A percentile compares a stretch with the other conserved stretches of the same genome.
phyloP scores from a whole-genome alignment of 2,113 vertebrate species.

The Vidua macroura region DNA sequence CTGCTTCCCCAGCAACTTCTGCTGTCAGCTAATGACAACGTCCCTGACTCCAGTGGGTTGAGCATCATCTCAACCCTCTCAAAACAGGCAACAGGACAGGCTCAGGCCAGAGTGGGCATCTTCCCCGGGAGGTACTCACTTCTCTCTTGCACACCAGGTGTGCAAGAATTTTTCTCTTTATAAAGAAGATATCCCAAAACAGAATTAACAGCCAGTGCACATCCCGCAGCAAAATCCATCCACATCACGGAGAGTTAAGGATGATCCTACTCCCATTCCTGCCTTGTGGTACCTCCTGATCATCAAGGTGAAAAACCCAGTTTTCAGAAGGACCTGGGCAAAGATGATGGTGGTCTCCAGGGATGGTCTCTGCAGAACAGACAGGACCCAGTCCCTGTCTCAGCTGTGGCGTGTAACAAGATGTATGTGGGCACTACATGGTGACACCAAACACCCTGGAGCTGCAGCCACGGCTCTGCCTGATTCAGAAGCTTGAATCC shows the following conservation, averaged over 20 bases:
- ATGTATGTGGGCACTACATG: rapidly evolving
- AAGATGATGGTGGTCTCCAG: not conserved
- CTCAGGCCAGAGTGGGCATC: not conserved
- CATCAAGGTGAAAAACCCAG: rapidly evolving
- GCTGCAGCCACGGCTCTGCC: rapidly evolving
- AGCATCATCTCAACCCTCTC: not conserved
- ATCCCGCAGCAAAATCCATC: not conserved
- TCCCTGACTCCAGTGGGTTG: rapidly evolving
- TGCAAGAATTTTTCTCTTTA: not conserved
- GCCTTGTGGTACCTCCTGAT: not conserved
- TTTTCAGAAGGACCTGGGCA: not conserved
- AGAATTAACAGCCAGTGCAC: not conserved
- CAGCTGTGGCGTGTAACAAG: rapidly evolving
- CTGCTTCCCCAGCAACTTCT: not conserved
- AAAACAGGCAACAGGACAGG: not conserved
- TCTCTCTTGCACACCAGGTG: not conserved
- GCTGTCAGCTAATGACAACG: not conserved
- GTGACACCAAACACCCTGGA: rapidly evolving
- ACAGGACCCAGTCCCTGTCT: not conserved
- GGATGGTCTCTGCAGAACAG: not conserved
- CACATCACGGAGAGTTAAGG: rapidly evolving
- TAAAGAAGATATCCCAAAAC: not conserved
- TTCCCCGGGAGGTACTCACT: not conserved
- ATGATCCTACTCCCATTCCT: not conserved
- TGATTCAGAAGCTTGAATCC: not conserved